phyloP scores from a whole-genome alignment of 2,888 invertebrate genomes.

The Watsonalla binaria region DNA sequence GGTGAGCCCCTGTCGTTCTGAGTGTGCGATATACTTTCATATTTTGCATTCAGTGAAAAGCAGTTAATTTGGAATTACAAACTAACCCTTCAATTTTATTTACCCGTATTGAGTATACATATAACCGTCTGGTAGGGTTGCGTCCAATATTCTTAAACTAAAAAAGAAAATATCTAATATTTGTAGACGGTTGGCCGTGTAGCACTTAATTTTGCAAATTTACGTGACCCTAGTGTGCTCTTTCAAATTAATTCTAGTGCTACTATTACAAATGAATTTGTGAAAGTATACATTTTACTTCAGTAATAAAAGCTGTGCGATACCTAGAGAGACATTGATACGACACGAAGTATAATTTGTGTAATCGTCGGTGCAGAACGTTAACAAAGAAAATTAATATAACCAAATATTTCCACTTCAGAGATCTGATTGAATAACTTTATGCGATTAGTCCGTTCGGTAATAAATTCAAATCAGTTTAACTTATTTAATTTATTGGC shows the following conservation, averaged over 20 bases:
- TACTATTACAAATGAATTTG: conserved; percentile 12
- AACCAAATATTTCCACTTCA: conserved; percentile 2
- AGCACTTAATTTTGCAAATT: too few relatives aligned
- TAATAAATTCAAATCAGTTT: background rate
- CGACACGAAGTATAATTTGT: conserved; percentile 37
- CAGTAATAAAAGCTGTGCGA: background rate
- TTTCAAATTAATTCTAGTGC: background rate
- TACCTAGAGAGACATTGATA: conserved; percentile 7
- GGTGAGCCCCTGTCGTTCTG: too few relatives aligned
- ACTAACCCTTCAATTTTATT: too few relatives aligned
- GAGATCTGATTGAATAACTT: background rate
- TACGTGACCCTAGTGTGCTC: too few relatives aligned
- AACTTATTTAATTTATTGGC: background rate
- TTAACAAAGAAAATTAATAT: conserved; percentile 14
- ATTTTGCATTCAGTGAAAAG: too few relatives aligned
- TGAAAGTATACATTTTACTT: background rate
- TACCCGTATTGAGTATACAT: too few relatives aligned
- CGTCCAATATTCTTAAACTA: too few relatives aligned
- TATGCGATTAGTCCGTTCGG: background rate
- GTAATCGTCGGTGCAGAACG: conserved; percentile 27
- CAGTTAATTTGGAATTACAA: too few relatives aligned
- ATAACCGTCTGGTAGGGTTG: too few relatives aligned
- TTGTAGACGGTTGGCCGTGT: too few relatives aligned
- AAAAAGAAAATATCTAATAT: too few relatives aligned
- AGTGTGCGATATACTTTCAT: too few relatives aligned